Conservation (phyloP, 1,140 invertebrate species). For the Drosophila teissieri region DNA sequence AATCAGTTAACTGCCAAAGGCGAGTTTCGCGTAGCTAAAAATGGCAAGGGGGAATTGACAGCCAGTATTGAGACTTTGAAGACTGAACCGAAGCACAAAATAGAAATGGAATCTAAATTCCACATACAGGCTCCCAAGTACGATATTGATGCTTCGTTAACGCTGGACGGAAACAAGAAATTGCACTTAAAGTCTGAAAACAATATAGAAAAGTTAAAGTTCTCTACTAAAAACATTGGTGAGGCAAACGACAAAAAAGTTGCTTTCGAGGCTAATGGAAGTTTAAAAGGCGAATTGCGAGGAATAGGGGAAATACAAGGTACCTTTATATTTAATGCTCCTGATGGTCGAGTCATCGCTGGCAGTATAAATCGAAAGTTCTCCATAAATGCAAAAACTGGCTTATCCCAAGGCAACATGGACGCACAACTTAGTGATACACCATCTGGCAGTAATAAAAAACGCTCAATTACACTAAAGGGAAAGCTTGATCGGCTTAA, state of each 20-base stretch:
- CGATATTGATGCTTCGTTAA: constrained; percentile 87
- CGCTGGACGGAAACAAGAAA: constrained; percentile 89
- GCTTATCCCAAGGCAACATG: constrained; percentile 64
- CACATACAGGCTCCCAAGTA: constrained; percentile 86
- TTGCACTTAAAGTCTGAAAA: constrained; percentile 86
- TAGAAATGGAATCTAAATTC: constrained; percentile 88
- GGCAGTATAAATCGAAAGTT: constrained; percentile 81
- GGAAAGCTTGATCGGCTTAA: constrained; percentile 85
- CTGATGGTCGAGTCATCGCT: constrained; percentile 50
- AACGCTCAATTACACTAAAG: constrained; percentile 79
- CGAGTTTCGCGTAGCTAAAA: constrained; percentile 86
- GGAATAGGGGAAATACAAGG: constrained; percentile 85
- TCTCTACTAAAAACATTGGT: constrained; percentile 87
- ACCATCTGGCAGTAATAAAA: constrained; percentile 78
- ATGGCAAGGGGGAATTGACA: constrained; percentile 86
- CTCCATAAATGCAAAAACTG: constrained; percentile 71
- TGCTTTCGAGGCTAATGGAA: constrained; percentile 85
- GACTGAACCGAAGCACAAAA: constrained; percentile 85
- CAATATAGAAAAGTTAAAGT: constrained; percentile 85
- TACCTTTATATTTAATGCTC: constrained; percentile 64
- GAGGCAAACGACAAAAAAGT: constrained; percentile 85
- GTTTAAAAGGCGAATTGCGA: constrained; percentile 84
- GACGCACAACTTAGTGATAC: constrained; percentile 75
- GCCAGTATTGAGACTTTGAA: constrained; percentile 86
- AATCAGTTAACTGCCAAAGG: constrained; percentile 86